phyloP scores from a whole-genome alignment of 2,888 invertebrate genomes.

The Plebejus argus region DNA sequence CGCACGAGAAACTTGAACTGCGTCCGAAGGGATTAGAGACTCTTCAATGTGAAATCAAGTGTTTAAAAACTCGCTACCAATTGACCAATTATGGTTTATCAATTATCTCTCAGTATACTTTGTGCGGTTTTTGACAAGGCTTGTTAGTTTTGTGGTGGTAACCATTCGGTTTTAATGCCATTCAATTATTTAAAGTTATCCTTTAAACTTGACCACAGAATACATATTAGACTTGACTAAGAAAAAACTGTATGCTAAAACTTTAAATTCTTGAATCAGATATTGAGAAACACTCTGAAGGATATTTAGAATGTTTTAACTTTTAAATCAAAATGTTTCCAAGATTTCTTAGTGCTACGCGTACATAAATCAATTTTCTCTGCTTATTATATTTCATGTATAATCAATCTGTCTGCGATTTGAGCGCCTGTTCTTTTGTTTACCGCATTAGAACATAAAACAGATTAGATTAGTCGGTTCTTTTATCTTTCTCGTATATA shows the following conservation, averaged over 20 bases:
- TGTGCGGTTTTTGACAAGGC: background rate
- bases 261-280: background rate
- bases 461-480: constrained; percentile 23
- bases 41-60: constrained; percentile 19
- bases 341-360: background rate
- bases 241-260: background rate
- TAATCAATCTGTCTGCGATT: constrained; percentile 4
- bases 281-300: background rate
- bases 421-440: constrained; percentile 1
- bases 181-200: background rate
- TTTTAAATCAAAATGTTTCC: constrained; percentile 6
- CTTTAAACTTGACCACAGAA: too few species aligned
- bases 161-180: background rate
- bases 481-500: background rate
- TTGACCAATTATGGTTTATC: background rate
- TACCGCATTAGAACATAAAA: constrained; percentile 17
- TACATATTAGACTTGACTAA: background rate
- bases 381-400: constrained; percentile 6
- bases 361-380: constrained; percentile 9
- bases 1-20: constrained; percentile 13
- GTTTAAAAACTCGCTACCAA: constrained; percentile 17
- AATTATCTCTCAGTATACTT: background rate
- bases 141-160: background rate
- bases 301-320: background rate
- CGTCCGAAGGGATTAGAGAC: constrained; percentile 19